phyloP scores from a whole-genome alignment of 2,888 invertebrate species.

The Lucinisca nassula region DNA sequence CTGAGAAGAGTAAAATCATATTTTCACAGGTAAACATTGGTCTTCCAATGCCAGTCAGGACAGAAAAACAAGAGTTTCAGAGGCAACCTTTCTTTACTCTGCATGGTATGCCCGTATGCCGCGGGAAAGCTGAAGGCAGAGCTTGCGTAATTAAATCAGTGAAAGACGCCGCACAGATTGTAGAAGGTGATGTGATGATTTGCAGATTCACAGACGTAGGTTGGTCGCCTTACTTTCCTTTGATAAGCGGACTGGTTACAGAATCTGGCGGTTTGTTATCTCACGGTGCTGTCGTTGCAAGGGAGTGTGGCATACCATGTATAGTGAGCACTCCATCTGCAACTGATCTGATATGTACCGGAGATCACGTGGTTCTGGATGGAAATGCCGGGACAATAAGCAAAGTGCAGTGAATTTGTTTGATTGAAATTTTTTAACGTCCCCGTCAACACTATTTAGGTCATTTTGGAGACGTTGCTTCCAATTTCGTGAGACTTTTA shows the following conservation, averaged over 20 bases:
- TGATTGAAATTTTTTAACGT: no score
- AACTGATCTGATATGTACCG: constrained; percentile 91
- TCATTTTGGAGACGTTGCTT: no score
- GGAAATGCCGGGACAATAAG: constrained; percentile 1
- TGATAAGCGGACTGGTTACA: constrained; percentile 93
- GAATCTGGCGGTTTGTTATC: constrained; percentile 95
- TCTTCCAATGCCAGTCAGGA: background rate
- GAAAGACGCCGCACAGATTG: constrained; percentile 85
- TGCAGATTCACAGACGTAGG: constrained; percentile 94
- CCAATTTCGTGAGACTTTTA: no score
- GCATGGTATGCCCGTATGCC: constrained; percentile 7
- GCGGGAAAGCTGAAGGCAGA: background rate
- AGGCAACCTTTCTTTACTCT: background rate
- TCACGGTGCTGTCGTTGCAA: constrained; percentile 95
- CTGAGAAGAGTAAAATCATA: background rate
- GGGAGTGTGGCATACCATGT: constrained; percentile 94
- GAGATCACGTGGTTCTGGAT: constrained; percentile 83
- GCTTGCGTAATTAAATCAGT: background rate
- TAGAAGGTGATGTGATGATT: constrained; percentile 92
- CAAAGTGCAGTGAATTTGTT: background rate
- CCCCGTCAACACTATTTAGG: no score
- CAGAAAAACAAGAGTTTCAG: background rate
- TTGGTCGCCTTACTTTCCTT: constrained; percentile 95
- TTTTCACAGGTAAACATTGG: background rate
- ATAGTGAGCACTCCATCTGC: constrained; percentile 92